Evolutionary conservation across 2,888 invertebrate species (phyloP).

Genomic region (Zygothrica quintamaculata): DNA sequence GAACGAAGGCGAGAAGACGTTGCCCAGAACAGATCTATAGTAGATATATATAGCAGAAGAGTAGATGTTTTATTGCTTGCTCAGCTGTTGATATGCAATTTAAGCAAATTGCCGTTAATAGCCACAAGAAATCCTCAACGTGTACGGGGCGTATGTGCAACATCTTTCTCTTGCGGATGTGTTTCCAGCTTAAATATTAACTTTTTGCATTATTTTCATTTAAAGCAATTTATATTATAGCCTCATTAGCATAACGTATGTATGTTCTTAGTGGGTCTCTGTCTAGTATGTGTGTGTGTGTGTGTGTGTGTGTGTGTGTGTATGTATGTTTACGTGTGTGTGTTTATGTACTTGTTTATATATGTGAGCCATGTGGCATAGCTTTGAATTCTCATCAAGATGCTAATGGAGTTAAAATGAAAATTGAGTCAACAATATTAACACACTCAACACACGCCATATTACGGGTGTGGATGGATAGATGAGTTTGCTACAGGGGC

Average conservation of each 20-base stretch:
- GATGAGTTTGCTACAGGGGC: slow-evolving; percentile 16
- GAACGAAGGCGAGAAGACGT: no score
- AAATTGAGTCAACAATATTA: slow-evolving; percentile 72
- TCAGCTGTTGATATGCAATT: slow-evolving; percentile 58
- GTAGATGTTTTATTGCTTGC: slow-evolving; percentile 40
- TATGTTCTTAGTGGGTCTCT: slow-evolving; percentile 5
- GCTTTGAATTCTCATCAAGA: slow-evolving; percentile 61
- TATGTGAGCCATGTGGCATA: slow-evolving; percentile 35
- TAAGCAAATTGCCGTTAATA: slow-evolving; percentile 55
- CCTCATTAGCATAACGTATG: slow-evolving; percentile 65
- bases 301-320: slow-evolving; percentile 6
- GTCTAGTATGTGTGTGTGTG: slow-evolving; percentile 25
- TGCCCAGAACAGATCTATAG: no score
- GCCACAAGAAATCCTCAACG: slow-evolving; percentile 32
- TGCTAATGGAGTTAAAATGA: slow-evolving; percentile 73
- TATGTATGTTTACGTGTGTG: no score
- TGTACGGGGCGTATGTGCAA: slow-evolving; percentile 39
- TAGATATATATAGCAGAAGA: slow-evolving; percentile 3
- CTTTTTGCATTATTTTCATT: slow-evolving; percentile 78
- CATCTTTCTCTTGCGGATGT: slow-evolving; percentile 20
- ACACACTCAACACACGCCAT: slow-evolving; percentile 30
- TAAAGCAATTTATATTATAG: slow-evolving; percentile 77
- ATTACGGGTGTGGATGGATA: not conserved
- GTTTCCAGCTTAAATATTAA: slow-evolving; percentile 48
- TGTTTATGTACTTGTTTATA: slow-evolving; percentile 15